Conservation (phyloP, 2,797 vertebrate genomes). For the Alfaro cultratus region DNA sequence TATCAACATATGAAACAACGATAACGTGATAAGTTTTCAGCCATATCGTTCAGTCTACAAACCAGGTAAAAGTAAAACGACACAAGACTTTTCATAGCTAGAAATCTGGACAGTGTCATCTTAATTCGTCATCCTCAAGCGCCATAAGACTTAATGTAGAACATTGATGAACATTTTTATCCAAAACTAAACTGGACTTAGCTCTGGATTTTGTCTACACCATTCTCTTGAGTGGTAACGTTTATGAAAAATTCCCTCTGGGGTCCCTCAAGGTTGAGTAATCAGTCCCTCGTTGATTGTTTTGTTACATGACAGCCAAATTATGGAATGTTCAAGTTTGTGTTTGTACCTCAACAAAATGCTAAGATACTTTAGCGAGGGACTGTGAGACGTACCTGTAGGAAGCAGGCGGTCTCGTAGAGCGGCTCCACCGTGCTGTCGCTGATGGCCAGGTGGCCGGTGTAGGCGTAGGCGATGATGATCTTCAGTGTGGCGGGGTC, state of each 20-base stretch:
- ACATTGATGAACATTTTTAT: background rate
- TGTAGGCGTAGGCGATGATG: constrained; percentile 97
- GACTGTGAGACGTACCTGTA: constrained; percentile 84
- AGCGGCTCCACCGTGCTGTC: constrained; percentile 97
- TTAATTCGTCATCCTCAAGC: background rate
- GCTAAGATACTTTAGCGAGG: background rate
- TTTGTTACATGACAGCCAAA: background rate
- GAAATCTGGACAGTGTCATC: background rate
- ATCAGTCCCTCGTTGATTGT: background rate
- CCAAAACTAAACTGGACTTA: background rate
- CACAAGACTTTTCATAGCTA: background rate
- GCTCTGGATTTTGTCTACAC: background rate
- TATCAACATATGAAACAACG: too few relatives aligned
- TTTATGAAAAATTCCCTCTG: background rate
- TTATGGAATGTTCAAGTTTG: background rate
- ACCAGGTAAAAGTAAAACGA: background rate
- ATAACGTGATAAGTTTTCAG: background rate
- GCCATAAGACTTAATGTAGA: background rate
- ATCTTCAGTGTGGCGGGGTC: constrained; percentile 94
- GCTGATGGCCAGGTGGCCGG: constrained; percentile 93
- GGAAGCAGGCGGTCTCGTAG: constrained; percentile 98
- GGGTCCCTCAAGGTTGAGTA: background rate
- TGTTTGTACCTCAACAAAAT: background rate
- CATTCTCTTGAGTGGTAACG: background rate
- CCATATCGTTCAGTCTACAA: background rate